phyloP scores from a whole-genome alignment of 2,113 vertebrate genomes.

The Prolemur simus region DNA sequence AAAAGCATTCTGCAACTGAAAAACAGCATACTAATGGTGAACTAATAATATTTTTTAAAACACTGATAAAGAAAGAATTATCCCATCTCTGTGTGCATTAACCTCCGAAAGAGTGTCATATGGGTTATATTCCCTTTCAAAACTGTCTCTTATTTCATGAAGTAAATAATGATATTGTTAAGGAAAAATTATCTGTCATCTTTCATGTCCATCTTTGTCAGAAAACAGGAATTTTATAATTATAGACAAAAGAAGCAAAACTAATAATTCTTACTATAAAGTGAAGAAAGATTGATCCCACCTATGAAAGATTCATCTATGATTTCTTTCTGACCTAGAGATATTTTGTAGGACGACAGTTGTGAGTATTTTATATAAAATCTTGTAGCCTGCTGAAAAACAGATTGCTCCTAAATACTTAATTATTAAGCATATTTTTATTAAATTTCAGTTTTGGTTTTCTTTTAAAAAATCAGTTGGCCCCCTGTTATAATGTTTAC shows the following conservation, averaged over 20 bases:
- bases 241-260: not conserved
- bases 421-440: not conserved
- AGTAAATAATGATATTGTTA: not conserved
- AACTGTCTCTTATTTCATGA: not conserved
- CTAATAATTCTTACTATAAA: not conserved
- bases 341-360: not conserved
- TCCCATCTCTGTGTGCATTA: not conserved
- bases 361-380: not conserved
- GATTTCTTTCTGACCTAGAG: not conserved
- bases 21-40: not conserved
- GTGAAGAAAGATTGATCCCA: not conserved
- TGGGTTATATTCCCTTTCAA: not conserved
- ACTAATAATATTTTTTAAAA: not conserved
- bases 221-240: not conserved
- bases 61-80: not conserved
- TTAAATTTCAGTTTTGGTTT: not conserved
- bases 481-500: not conserved
- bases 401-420: not conserved
- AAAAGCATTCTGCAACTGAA: not conserved
- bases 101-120: not conserved
- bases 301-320: not conserved
- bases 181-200: not conserved
- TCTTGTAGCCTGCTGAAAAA: not conserved
- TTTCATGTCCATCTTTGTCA: not conserved
- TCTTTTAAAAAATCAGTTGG: not conserved